These are phyloP conservation scores for Machimus atricapillus DNA, from an alignment of 2,888 invertebrate species.

Conservation along the genomic window DNA sequence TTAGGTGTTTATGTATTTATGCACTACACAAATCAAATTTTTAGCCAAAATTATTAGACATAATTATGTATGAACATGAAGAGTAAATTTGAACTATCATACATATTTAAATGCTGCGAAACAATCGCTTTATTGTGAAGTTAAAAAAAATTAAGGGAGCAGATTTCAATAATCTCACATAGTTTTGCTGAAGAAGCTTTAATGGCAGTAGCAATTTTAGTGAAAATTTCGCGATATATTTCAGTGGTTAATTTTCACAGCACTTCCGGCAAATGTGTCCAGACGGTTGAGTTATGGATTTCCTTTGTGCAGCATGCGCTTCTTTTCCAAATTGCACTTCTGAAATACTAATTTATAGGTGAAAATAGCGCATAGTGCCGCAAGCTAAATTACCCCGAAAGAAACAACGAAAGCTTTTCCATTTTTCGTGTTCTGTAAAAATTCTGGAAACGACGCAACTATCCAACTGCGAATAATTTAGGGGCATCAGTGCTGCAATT, in stretches of 20 bases:
- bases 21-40: too few species aligned
- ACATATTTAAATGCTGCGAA: not conserved
- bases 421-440: not conserved
- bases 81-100: not conserved
- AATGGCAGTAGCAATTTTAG: not conserved
- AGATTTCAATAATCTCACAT: not conserved
- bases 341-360: not conserved
- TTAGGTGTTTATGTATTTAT: too few species aligned
- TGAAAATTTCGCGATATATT: not conserved
- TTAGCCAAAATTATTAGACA: too few species aligned
- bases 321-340: not conserved
- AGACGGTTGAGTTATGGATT: not conserved
- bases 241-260: not conserved
- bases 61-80: too few species aligned
- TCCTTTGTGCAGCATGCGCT: not conserved
- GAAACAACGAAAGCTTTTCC: not conserved
- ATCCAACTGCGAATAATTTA: slow-evolving; percentile 4
- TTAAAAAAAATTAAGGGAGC: not conserved
- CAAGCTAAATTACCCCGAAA: not conserved
- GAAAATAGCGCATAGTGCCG: not conserved
- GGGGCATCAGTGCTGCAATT: not conserved
- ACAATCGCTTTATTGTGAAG: not conserved
- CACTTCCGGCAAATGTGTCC: not conserved
- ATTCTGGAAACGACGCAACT: not conserved
- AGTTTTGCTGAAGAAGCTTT: not conserved